Base-by-base conservation (phyloP, 2,888 invertebrate species). In the Zonitis immaculata region DNA sequence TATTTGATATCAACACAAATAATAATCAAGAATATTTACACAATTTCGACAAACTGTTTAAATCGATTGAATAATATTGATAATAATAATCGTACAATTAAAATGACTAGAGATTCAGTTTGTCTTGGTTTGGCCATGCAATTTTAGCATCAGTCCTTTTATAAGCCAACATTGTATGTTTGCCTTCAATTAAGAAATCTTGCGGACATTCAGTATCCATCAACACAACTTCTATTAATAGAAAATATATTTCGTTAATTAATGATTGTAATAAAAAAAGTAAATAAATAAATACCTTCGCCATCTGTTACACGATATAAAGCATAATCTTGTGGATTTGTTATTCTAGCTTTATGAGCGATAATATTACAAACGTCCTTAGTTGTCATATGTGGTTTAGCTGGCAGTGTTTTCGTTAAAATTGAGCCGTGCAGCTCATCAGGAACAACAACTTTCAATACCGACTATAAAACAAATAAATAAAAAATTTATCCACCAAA, bases 131-230 rank as follows among this genome's bases (percentile, higher is more conserved):
- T 51, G 96, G 96, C 96, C 96, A 97, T 52, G 95, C 95, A 64
- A 97, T 96, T 78, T 95, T 96, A 25, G 95, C 95, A 72, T 95
- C 96, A 74, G 91, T 91, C 58, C 96, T 82, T 77, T 96, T 95
- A 79, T 93, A 97, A 14, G 95, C 96, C 75, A 97, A 84, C 73
- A 93, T 89, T 77, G 92, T 93, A 70, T 93, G 90, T 71, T 88
- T 88, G 49, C 87, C 88, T 64, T 82, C 86, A 27, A 63, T 83
- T 82, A 74, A 91, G 35, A 95, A 85, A 70, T 90, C 88, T 79
- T 95, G 93, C 1, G 95, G 95, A 68, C 91, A 93, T 72, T 95
- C 94, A 62, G 86, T 85, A 66, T 96, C 94, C 60, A 86, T 85
- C 58, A 97, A 80, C 73, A 91, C 84, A 44, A 91, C 92, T 81